These are phyloP conservation scores for Acridotheres tristis DNA, from an alignment of 2,797 vertebrate species.

Conservation along the genomic window DNA sequence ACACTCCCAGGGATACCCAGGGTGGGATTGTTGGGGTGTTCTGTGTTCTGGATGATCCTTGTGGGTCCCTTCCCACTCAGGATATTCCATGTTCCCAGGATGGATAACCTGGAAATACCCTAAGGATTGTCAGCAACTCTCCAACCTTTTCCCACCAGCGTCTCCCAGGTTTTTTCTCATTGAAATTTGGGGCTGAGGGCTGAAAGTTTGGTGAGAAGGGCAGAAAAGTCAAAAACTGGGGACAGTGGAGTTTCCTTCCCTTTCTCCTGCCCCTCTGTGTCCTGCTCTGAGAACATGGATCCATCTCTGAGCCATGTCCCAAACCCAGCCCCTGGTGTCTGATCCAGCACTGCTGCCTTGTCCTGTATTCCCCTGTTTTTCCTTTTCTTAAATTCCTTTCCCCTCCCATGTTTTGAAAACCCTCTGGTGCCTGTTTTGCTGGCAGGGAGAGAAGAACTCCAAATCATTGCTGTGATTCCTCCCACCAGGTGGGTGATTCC, in stretches of 20 bases:
- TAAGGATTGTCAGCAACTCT: background rate
- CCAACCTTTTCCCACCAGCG: background rate
- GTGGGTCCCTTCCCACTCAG: background rate
- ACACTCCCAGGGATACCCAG: accelerated
- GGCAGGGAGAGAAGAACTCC: background rate
- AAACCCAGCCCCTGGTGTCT: background rate
- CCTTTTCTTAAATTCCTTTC: background rate
- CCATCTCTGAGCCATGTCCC: accelerated
- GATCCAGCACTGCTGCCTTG: background rate
- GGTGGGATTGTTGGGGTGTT: background rate
- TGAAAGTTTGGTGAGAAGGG: background rate
- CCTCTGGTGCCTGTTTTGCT: background rate
- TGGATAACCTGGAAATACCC: background rate
- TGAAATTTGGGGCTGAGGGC: background rate
- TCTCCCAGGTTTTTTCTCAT: background rate
- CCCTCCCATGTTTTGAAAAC: background rate
- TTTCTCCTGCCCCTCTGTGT: background rate
- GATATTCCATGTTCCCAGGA: background rate
- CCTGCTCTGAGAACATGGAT: background rate
- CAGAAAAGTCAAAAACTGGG: background rate
- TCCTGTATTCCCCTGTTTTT: background rate
- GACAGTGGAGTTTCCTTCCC: background rate
- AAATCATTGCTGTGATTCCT: accelerated
- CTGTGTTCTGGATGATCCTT: background rate
- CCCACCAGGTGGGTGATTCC: background rate